A percentile compares a stretch with the other conserved stretches of the same genome.
These are phyloP conservation scores for Stylophora pistillata DNA, from an alignment of 64 coral and sea anemone species.

Conservation along the genomic window DNA sequence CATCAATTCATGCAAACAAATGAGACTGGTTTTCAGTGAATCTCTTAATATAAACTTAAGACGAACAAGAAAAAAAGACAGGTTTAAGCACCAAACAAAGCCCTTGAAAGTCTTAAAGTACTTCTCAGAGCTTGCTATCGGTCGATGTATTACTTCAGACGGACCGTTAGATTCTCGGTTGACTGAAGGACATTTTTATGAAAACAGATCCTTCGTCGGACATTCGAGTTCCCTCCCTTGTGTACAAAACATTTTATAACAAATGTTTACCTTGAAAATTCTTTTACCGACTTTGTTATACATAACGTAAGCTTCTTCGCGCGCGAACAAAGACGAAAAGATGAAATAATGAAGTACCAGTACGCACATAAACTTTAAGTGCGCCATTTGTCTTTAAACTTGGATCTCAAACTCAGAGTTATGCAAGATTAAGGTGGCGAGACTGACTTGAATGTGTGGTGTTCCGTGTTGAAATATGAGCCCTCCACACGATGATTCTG, in stretches of 20 bases:
- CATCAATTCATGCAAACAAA: no score
- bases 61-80: no score
- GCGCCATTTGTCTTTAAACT: neutral
- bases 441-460: neutral
- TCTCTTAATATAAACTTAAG: no score
- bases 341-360: neutral
- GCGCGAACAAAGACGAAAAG: neutral
- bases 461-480: neutral
- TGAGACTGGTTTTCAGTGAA: no score
- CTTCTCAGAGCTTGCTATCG: no score
- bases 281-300: neutral
- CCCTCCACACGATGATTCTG: neutral
- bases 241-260: neutral
- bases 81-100: no score
- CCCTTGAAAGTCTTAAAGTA: no score
- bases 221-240: neutral
- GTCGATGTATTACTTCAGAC: no score
- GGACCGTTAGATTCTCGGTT: no score
- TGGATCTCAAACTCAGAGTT: neutral
- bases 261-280: slow-evolving; percentile 1
- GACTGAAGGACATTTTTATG: no score
- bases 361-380: neutral
- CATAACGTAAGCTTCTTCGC: neutral
- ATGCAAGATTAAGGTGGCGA: neutral
- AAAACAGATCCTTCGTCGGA: neutral